phyloP scores from a whole-genome alignment of 2,113 vertebrate species.

The Platysteira castanea region DNA sequence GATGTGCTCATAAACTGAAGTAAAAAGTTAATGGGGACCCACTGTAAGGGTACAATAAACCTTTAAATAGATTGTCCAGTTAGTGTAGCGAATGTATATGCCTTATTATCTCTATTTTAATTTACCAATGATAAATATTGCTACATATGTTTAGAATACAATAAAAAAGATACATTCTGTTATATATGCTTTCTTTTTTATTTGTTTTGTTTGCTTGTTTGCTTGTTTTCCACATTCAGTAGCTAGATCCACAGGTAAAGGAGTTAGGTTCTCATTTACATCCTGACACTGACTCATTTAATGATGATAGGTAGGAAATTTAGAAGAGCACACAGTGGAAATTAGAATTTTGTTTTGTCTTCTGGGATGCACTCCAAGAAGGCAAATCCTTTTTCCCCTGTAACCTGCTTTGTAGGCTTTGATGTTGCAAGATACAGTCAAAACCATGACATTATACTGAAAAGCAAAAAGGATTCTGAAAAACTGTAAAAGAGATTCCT shows the following conservation, averaged over 20 bases:
- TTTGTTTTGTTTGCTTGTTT: not conserved
- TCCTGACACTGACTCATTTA: not conserved
- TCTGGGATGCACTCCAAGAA: not conserved
- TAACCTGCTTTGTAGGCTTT: not conserved
- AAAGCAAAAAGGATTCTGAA: conserved; percentile 8
- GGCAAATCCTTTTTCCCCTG: not conserved
- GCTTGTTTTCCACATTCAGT: not conserved
- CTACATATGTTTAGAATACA: not conserved
- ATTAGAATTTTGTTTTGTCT: not conserved
- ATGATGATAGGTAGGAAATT: not conserved
- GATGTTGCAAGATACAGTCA: not conserved
- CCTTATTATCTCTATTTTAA: not conserved
- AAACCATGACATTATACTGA: not conserved
- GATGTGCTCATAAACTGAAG: not conserved
- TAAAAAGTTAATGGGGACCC: not conserved
- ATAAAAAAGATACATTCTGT: not conserved
- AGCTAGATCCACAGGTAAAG: not conserved
- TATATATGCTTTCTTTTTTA: not conserved
- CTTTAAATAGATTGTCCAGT: not conserved
- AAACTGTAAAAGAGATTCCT: not conserved
- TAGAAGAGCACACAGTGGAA: not conserved
- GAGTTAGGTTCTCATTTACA: not conserved
- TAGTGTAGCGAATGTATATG: not conserved
- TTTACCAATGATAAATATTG: not conserved
- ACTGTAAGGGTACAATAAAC: not conserved